Percentiles rank a stretch among this genome's conserved stretches.
These are phyloP conservation scores for Prunella fulvescens DNA, from an alignment of 2,113 vertebrate genomes.

Conservation along the genomic window DNA sequence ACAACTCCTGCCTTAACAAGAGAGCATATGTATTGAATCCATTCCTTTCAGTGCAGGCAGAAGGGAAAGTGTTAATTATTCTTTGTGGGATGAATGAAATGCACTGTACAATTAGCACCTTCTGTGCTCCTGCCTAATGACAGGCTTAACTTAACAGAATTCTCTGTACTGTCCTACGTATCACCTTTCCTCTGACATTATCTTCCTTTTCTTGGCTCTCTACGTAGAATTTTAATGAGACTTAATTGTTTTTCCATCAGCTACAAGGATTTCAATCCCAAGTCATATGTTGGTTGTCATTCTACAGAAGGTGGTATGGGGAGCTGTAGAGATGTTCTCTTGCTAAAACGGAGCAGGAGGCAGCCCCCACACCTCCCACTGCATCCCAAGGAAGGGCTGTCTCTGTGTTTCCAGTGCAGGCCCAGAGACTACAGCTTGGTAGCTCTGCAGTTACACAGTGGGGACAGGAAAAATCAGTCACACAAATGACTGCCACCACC, in stretches of 20 bases:
- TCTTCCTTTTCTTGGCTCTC: slow-evolving; percentile 50
- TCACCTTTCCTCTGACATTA: slow-evolving; percentile 56
- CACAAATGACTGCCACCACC: neutral
- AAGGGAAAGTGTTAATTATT: slow-evolving; percentile 49
- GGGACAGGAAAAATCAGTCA: neutral
- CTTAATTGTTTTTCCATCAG: slow-evolving; percentile 62
- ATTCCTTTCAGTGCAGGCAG: neutral
- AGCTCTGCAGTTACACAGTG: neutral
- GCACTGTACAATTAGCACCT: slow-evolving; percentile 46
- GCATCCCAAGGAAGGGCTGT: slow-evolving; percentile 6
- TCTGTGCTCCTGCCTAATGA: slow-evolving; percentile 26
- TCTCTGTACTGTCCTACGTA: slow-evolving; percentile 20
- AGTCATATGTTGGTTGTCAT: slow-evolving; percentile 63
- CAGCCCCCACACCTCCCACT: slow-evolving; percentile 49
- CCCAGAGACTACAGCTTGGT: neutral
- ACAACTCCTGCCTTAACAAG: neutral
- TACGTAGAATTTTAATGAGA: slow-evolving; percentile 47
- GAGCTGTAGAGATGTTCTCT: slow-evolving; percentile 55
- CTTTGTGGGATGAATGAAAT: slow-evolving; percentile 46
- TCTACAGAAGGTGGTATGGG: slow-evolving; percentile 42
- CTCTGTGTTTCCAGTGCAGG: neutral
- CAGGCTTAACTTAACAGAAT: slow-evolving; percentile 47
- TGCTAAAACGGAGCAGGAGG: slow-evolving; percentile 47
- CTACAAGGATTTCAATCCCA: slow-evolving; percentile 44
- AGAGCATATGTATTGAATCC: neutral